Evolutionary conservation across 37 sponge, comb jelly and placozoan species (phyloP).

Genomic region (Chondrosia reniformis): DNA sequence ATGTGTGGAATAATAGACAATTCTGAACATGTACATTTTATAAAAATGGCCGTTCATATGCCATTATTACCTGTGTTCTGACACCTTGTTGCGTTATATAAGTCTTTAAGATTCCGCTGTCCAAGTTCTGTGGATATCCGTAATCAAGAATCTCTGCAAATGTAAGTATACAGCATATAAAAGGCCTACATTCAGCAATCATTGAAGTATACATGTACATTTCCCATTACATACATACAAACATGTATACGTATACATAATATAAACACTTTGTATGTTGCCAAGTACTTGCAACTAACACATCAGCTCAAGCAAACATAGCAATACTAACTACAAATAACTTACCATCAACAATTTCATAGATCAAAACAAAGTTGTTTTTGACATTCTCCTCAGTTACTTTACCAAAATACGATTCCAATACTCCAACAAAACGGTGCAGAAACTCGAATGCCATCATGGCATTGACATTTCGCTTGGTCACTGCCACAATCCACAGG

Average conservation of each 20-base stretch:
- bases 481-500: slow-evolving; percentile 90
- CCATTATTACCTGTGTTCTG: slow-evolving; percentile 55
- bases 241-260: not conserved
- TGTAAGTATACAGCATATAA: too few species aligned
- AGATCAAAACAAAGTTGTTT: slow-evolving; percentile 95
- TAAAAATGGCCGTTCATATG: too few species aligned
- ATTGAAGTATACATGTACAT: not conserved
- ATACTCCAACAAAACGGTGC: slow-evolving; percentile 62
- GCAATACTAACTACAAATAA: not conserved
- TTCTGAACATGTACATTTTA: too few species aligned
- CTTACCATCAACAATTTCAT: slow-evolving; percentile 94
- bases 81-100: slow-evolving; percentile 94
- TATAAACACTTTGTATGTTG: too few species aligned
- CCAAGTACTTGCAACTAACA: not conserved
- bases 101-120: slow-evolving; percentile 84
- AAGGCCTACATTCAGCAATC: too few species aligned
- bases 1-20: too few species aligned
- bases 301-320: not conserved
- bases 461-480: slow-evolving; percentile 87
- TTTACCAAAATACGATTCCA: slow-evolving; percentile 81
- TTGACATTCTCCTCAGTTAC: slow-evolving; percentile 91
- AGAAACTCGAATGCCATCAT: slow-evolving; percentile 95
- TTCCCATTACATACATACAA: not conserved
- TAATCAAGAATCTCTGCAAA: slow-evolving; percentile 94
- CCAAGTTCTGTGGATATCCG: slow-evolving; percentile 95